Evolutionary conservation across 2,797 vertebrate genomes (phyloP).

Genomic region (Florisuga fusca): DNA sequence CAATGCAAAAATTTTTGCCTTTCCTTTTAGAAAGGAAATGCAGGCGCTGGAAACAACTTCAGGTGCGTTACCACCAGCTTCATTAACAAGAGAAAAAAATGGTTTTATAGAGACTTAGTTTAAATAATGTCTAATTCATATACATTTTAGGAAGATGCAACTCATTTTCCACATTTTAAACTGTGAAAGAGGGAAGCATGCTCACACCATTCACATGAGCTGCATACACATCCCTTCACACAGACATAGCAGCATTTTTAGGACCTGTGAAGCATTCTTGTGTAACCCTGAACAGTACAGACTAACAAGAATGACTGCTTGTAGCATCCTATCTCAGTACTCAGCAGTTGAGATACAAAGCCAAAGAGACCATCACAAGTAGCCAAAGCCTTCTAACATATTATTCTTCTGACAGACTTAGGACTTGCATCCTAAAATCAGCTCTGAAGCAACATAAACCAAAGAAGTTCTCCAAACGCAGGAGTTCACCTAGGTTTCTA

Average conservation of each 20-base stretch:
- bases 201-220: not conserved
- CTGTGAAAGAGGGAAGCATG: accelerated
- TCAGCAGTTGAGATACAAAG: not conserved
- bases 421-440: not conserved
- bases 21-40: not conserved
- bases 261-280: too few relatives aligned
- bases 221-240: not conserved
- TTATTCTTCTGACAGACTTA: not conserved
- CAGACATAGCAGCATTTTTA: too few relatives aligned
- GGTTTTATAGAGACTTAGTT: not conserved
- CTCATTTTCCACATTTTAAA: not conserved
- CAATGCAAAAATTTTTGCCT: not conserved
- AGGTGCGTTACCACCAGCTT: not conserved
- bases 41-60: not conserved
- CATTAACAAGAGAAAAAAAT: not conserved
- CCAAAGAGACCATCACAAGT: not conserved
- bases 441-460: not conserved
- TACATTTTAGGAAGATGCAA: not conserved
- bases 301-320: not conserved
- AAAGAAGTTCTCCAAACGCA: not conserved
- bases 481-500: not conserved
- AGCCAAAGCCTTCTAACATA: not conserved
- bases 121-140: not conserved
- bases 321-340: not conserved
- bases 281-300: not conserved